Conservation (phyloP, 2,797 vertebrate species). For the Poeciliopsis presidionis region DNA sequence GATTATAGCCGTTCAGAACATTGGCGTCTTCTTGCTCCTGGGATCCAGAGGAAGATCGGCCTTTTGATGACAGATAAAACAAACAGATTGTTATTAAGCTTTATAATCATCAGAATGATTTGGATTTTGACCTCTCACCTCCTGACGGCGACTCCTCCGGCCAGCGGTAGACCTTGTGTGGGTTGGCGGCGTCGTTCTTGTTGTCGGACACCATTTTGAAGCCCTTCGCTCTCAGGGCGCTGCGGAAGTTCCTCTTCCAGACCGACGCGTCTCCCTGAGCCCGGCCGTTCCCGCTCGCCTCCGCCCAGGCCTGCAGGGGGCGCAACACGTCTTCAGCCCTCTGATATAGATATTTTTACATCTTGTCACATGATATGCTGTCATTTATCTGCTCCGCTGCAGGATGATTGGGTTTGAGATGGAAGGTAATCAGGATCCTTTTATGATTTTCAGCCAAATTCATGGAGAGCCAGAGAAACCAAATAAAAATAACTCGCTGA, state of each 20-base stretch:
- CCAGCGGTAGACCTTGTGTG: conserved; percentile 85
- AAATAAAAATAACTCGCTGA: too few species aligned
- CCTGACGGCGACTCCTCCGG: conserved; percentile 53
- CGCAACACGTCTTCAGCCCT: background rate
- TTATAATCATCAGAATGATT: background rate
- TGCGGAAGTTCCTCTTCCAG: conserved; percentile 94
- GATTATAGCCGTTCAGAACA: conserved; percentile 5
- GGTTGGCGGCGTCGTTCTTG: conserved; percentile 83
- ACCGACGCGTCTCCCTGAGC: conserved; percentile 76
- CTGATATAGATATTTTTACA: background rate
- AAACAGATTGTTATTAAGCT: background rate
- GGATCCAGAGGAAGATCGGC: conserved; percentile 44
- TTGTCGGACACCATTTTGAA: conserved; percentile 75
- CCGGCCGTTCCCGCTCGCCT: conserved; percentile 77
- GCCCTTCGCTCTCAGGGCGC: conserved; percentile 84
- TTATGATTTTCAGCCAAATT: background rate
- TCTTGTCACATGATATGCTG: too few species aligned
- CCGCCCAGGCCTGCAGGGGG: conserved; percentile 85
- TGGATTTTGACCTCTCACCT: conserved; percentile 50
- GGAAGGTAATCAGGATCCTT: background rate
- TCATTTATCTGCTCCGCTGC: too few species aligned
- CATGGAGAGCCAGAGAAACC: too few species aligned
- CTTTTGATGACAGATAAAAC: conserved; percentile 40
- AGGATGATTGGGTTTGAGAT: background rate
- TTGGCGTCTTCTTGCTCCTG: conserved; percentile 47